Evolutionary conservation across 2,888 invertebrate species (phyloP), one percentile per base, ranked within the genome.

Genomic region (Agrypnus murinus): DNA sequence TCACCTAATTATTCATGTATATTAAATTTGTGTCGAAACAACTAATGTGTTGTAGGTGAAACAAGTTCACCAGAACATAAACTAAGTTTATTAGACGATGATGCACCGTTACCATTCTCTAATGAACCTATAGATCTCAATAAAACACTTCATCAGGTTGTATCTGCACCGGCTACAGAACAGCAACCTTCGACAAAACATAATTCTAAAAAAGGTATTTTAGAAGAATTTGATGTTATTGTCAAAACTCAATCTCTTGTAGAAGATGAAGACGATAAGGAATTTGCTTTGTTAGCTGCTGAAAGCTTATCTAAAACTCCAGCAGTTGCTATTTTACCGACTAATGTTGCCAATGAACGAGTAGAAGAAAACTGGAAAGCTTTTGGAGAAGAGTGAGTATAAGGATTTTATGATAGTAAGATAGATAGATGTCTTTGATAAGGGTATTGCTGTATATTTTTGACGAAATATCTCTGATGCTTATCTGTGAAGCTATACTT

Each of bases 211-310:
- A 69, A 72, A 78, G 57, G 75, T 81, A 77, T 76, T 17, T 59
- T 74, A 57, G 62, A 74, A 0, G 89, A 90, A 77, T 90, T 90
- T 78, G 91, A 90, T 81, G 77, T 86, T 0, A 81, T 87, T 9
- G 69, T 66, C 69, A 76, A 71, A 66, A 71, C 31, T 60, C 63
- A 72, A 74, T 65, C 76, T 72, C 73, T 71, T 46, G 78, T 77
- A 32, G 87, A 88, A 57, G 91, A 92, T 76, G 90, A 91, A 75
- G 90, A 92, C 78, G 90, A 93, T 80, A 92, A 93, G 80, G 94
- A 94, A 85, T 94, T 95, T 83, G 91, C 92, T 34, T 88, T 90
- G 79, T 83, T 94, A 87, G 94, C 94, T 14, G 90, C 91, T n/a
- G 93, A 94, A 84, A 94, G 94, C 19, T 86, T 93, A 77, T 87